Base-by-base conservation (phyloP, 1,140 invertebrate species). In the Drosophila watanabei region DNA sequence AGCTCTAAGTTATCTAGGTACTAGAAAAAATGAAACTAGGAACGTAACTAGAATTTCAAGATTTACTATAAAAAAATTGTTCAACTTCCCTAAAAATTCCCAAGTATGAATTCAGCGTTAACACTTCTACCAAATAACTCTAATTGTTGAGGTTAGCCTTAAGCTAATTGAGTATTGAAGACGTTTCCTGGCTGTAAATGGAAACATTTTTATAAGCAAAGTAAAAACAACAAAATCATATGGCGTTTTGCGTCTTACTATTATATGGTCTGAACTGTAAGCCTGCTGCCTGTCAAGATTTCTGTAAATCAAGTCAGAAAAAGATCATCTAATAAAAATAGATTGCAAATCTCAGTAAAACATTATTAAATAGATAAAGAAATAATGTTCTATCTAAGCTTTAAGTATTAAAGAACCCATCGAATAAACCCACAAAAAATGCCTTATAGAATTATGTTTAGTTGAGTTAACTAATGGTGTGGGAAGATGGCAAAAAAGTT, bases 401-500 rank as follows among this genome's bases (percentile, higher is more conserved):
- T 45, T 49, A n/a, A 30, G n/a, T 49, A 30, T 30, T 4, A 11
- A 32, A 51, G 10, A 32, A 6, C 5, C 10, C 16, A 11, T 6
- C 1, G 1, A 51, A 16, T 24, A 0, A 28, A 59, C 5, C 4
- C 28, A 0, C 16, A 16, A n/a, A 14, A 39, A 28, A 39, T 11
- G 5, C 1, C 11, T 24, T 56, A 13, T 4, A 30, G n/a, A 32
- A 46, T n/a, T 18, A 66, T 51, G 24, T 33, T 52, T 14, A 18
- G 11, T 28, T 10, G 28, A 14, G 28, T 10, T 18, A 41, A 30
- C 52, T 10, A 2, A 24, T 24, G 5, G 33, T 16, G 8, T 37
- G 20, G 5, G 8, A 6, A 16, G 8, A 24, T 56, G n/a, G 13
- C 18, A 2, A n/a, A 14, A 37, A 39, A 78, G 62, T 62, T 75